These are phyloP conservation scores for Catalaphyllia jardinei DNA, from an alignment of 64 coral and sea anemone genomes.

Conservation along the genomic window DNA sequence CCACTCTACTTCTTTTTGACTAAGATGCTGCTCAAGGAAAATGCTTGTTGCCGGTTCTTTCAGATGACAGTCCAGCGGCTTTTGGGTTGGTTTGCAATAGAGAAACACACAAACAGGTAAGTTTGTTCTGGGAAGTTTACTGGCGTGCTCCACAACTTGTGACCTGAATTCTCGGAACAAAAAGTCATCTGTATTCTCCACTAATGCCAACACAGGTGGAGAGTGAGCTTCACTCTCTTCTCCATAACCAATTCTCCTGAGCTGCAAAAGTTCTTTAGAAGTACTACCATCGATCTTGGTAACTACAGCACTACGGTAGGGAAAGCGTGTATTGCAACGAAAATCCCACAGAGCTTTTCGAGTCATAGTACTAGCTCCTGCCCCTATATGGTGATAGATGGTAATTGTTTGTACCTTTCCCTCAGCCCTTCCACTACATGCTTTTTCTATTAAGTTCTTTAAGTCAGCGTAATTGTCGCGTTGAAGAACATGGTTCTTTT, in stretches of 20 bases:
- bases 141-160: slow-evolving; percentile 32
- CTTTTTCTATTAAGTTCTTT: slow-evolving; percentile 17
- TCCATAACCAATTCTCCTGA: slow-evolving; percentile 40
- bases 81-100: slow-evolving; percentile 43
- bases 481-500: slow-evolving; percentile 42
- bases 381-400: slow-evolving; percentile 52
- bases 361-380: slow-evolving; percentile 51
- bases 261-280: slow-evolving; percentile 42
- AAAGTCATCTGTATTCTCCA: slow-evolving; percentile 51
- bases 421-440: not conserved
- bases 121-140: not conserved
- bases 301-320: slow-evolving; percentile 44
- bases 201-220: slow-evolving; percentile 39
- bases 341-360: slow-evolving; percentile 62
- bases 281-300: slow-evolving; percentile 40
- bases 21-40: slow-evolving; percentile 31
- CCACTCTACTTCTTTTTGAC: slow-evolving; percentile 36
- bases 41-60: slow-evolving; percentile 1
- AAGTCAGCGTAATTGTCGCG: slow-evolving; percentile 12
- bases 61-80: not conserved
- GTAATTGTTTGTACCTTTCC: slow-evolving; percentile 45
- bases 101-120: slow-evolving; percentile 51
- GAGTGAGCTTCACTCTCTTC: not conserved
- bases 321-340: not conserved
- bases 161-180: slow-evolving; percentile 47